phyloP scores from a whole-genome alignment of 2,113 vertebrate species.

The Danionella cerebrum region DNA sequence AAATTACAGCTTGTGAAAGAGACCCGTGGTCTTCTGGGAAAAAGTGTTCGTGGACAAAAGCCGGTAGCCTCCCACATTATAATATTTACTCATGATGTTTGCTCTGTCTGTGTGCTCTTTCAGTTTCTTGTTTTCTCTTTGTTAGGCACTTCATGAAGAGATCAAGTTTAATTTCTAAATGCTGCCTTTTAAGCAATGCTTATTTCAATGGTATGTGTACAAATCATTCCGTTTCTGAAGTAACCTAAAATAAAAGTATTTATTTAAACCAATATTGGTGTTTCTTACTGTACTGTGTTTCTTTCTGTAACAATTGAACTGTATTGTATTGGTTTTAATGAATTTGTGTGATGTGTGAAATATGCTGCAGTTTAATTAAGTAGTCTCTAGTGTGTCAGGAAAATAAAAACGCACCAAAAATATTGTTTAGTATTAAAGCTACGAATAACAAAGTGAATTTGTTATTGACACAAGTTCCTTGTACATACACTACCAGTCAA shows the following conservation, averaged over 20 bases:
- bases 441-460: too few species aligned
- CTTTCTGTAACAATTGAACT: too few species aligned
- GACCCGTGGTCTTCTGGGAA: background rate
- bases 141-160: background rate
- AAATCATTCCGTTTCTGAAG: background rate
- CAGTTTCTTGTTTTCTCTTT: background rate
- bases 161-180: background rate
- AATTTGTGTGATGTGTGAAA: too few species aligned
- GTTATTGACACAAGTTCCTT: too few species aligned
- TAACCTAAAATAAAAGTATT: conserved; percentile 14
- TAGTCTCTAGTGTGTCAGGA: too few species aligned
- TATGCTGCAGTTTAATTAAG: too few species aligned
- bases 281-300: background rate
- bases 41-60: background rate
- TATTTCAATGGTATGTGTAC: background rate
- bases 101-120: background rate
- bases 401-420: too few species aligned
- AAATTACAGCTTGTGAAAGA: conserved; percentile 16
- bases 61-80: background rate
- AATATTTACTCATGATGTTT: conserved; percentile 14
- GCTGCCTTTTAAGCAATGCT: background rate
- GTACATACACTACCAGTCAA: too few species aligned
- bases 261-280: background rate
- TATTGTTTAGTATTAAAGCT: too few species aligned
- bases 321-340: too few species aligned